phyloP scores from a whole-genome alignment of 2,797 vertebrate genomes.

The Bucorvus abyssinicus region DNA sequence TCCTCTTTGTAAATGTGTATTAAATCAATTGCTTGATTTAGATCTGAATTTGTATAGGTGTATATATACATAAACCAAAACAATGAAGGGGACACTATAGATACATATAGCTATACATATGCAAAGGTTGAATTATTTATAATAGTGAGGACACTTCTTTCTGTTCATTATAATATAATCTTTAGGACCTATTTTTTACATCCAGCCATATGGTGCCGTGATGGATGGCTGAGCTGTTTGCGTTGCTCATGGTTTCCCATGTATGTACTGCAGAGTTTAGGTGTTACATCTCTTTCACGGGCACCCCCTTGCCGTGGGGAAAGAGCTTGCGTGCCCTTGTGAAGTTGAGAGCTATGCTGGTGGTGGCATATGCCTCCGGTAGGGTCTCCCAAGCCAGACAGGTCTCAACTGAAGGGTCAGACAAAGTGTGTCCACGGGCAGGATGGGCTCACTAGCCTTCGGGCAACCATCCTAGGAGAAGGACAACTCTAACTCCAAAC shows the following conservation, averaged over 20 bases:
- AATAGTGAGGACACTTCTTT: not conserved
- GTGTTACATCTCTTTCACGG: too few species aligned
- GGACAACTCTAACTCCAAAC: too few species aligned
- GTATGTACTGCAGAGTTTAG: not conserved
- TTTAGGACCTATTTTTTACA: slow-evolving; percentile 24
- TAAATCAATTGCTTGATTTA: not conserved
- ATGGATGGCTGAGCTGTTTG: slow-evolving; percentile 16
- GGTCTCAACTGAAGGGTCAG: too few species aligned
- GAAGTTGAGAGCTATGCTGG: too few species aligned
- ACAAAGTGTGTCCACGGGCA: too few species aligned
- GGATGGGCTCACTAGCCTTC: too few species aligned
- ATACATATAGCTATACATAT: not conserved
- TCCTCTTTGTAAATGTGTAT: not conserved
- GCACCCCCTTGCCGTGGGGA: too few species aligned
- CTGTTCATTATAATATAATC: not conserved
- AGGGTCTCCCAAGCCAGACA: too few species aligned
- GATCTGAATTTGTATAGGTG: not conserved
- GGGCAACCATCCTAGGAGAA: too few species aligned
- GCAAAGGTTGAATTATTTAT: not conserved
- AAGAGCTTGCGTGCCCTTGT: too few species aligned
- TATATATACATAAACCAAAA: not conserved
- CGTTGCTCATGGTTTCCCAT: not conserved
- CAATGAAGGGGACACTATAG: too few species aligned
- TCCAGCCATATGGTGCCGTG: slow-evolving; percentile 18
- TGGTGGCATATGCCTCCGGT: too few species aligned